Evolutionary conservation across 2,888 invertebrate genomes (phyloP), one percentile per base, ranked within the genome.

Genomic region (Andrena fulva): DNA sequence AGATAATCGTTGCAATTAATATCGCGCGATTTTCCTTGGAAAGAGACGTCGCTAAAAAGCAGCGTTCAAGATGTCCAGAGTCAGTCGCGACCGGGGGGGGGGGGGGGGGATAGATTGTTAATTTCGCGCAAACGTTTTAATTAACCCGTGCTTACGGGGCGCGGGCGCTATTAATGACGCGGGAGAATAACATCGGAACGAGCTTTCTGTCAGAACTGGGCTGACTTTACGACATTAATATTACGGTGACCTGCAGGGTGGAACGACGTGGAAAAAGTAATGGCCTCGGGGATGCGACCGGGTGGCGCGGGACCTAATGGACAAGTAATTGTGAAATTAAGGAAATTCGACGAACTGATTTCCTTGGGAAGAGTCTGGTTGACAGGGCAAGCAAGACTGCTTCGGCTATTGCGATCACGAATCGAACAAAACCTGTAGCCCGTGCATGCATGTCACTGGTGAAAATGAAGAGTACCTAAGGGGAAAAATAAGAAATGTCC

Each of bases 191-290:
- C 72, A 77, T 10, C 31, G 82, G 64, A 52, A 70, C 62, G 82
- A 77, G 73, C 52, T 68, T 54, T 62, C 82, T 33, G 82, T 66
- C 82, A 82, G 73, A 82, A 83, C 63, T 83, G 73, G 77, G 72
- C 77, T 82, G 82, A 82, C 76, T 83, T 82, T 73, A 77, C 73
- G 82, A 56, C 82, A 77, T 77, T 83, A 82, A 83, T 83, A 77
- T 77, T 70, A 67, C 77, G 73, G 69, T 67, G 72, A 62, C 77
- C 83, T 62, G 77, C 73, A 66, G 82, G 63, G 73, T 77, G 63
- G 68, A 64, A 73, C 42, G 42, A 27, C 62, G 63, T 59, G 74
- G 69, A 77, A 77, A 83, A 83, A 77, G 82, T 82, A 77, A 83
- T 56, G 77, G 73, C 56, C 27, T 50, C 54, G 67, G 62, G 72